Percentiles rank a stretch among this genome's conserved stretches.
Conservation (phyloP, 1,140 invertebrate genomes). For the Philaenus spumarius region DNA sequence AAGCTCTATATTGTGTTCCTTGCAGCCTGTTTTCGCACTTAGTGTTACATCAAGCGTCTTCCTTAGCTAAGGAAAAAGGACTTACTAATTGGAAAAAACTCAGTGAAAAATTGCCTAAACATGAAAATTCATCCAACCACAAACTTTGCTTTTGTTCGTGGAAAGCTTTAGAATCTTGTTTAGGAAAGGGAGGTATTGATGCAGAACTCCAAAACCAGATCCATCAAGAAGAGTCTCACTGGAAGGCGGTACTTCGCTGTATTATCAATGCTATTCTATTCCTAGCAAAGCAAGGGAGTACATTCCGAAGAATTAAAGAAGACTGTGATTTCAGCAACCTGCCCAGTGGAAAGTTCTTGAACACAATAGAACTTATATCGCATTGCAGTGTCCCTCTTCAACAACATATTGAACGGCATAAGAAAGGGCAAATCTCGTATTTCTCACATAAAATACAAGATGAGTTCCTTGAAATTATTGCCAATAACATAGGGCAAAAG, state of each 20-base stretch:
- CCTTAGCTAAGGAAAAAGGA: slow-evolving; percentile 20
- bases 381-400: slow-evolving; percentile 17
- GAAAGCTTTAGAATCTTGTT: slow-evolving; percentile 11
- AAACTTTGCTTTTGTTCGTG: slow-evolving; percentile 17
- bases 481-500: not conserved
- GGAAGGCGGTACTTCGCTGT: slow-evolving; percentile 10
- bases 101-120: slow-evolving; percentile 7
- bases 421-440: not conserved
- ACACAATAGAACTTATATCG: slow-evolving; percentile 17
- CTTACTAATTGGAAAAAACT: slow-evolving; percentile 18
- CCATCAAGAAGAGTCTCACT: slow-evolving; percentile 10
- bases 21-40: not conserved
- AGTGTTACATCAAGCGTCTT: slow-evolving; percentile 1
- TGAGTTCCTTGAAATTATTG: not conserved
- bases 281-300: slow-evolving; percentile 15
- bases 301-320: slow-evolving; percentile 16
- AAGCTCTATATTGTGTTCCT: not conserved
- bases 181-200: slow-evolving; percentile 15
- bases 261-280: slow-evolving; percentile 17
- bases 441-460: not conserved
- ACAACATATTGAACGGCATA: slow-evolving; percentile 15
- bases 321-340: slow-evolving; percentile 11
- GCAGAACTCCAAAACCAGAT: slow-evolving; percentile 13
- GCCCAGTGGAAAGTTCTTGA: slow-evolving; percentile 16
- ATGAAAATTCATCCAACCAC: slow-evolving; percentile 21